Evolutionary conservation across 2,113 vertebrate genomes (phyloP), one percentile per base, ranked within the genome.

Genomic region (Forbesichthys agassizii): DNA sequence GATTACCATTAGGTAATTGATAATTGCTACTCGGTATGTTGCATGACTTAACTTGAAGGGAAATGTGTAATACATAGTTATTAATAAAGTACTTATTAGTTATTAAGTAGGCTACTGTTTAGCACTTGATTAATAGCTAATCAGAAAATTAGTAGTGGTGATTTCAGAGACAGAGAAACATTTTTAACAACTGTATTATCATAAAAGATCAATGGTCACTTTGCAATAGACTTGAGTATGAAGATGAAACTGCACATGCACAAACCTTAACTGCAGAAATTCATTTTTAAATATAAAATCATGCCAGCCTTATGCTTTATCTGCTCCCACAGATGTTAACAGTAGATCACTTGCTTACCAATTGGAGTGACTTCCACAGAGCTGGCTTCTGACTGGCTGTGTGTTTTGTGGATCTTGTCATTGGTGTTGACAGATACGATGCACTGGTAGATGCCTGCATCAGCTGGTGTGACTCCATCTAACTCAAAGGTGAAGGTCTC

Each of bases 401-500:
- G 73, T 9, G 36, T 79, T 69, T 89, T 75, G 14, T 68, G 84
- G 78, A 81, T 54, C 48, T 47, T 85, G 3, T 69, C 77, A 5
- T 66, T 66, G 61, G 18, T 69, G 3, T 77, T 82, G 52, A 0
- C 94, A 0, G 89, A 91, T 9, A 90, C 92, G 1, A 75, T 69
- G 42, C 95, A 98, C 47, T 42, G 53, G 1, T 96, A 96, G 1
- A 1, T 27, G 0, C 94, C 93, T 0, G 92, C 85, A 0, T 90
- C 82, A 3, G 85, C 67, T 0, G 63, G 14, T 2, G 57, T 58
- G 0, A 89, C 68, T 6, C 84, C 88, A 36, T 88, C 77, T 5
- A 98, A 85, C 80, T 92, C 92, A 14, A 97, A 74, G 3, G 68
- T 91, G 80, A 95, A 95, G 7, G 33, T 16, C 5, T 86, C 73